Evolutionary conservation across 2,113 vertebrate genomes (phyloP), one percentile per base, ranked within the genome.

Genomic region (Urocitellus parryii): DNA sequence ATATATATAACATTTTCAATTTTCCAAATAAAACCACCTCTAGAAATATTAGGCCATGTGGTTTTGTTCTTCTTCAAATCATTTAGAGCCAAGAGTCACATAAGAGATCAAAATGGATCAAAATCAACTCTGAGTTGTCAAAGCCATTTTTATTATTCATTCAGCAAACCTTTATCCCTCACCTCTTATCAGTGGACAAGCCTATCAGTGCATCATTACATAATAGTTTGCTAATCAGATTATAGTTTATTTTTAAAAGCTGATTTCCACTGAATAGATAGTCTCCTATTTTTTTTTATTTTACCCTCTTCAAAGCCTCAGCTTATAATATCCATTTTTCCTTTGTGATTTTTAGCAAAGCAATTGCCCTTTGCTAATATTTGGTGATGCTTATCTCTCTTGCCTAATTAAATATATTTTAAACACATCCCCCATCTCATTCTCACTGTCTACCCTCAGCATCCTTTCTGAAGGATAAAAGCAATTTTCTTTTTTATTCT

Each of bases 391-490:
- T 94, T 77, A 78, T 91, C 29, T 81, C 37, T 79, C 39, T 25
- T 86, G 14, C 48, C 14, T 87, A 89, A 86, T 94, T 78, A 96
- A 88, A 95, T 61, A 29, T 42, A 94, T 93, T 86, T 94, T 51
- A 83, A 79, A 93, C 4, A 29, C 32, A 42, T 53, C 72, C 16
- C 91, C 32, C 16, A 72, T 70, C 45, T 90, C 65, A 58, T 24
- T 68, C 42, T 85, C 58, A 90, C 82, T 67, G 27, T n/a, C 58
- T 94, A 25, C 34, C 39, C 34, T 93, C 56, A 53, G 24, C 24
- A 48, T 17, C 0, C 61, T 95, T 25, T 73, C 17, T 13, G 74
- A 74, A 78, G 70, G 37, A 34, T 3, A 24, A 87, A 72, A 90
- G 5, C 24, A 88, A 25, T 58, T 16, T 88, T 80, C 27, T 7